Evolutionary conservation across 2,888 invertebrate genomes (phyloP).

Genomic region (Apotomis turbidana): DNA sequence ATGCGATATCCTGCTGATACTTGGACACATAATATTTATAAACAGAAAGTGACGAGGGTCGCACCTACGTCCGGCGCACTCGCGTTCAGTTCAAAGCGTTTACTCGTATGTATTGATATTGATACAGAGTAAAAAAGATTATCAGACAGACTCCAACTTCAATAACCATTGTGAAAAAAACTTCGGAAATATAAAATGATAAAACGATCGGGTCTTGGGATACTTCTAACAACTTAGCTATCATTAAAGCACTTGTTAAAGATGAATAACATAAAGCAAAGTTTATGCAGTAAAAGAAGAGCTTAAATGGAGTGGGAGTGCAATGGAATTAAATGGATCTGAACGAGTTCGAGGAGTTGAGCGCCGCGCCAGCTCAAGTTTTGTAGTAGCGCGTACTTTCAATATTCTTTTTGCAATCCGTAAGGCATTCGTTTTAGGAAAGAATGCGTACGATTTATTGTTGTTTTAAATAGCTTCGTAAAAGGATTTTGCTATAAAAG

Average conservation of each 20-base stretch:
- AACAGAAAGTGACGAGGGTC: slow-evolving; percentile 71
- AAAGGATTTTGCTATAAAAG: background rate
- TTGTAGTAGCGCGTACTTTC: slow-evolving; percentile 34
- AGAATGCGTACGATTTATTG: slow-evolving; percentile 22
- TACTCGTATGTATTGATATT: slow-evolving; percentile 43
- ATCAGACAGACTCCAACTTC: slow-evolving; percentile 3
- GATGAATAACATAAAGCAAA: slow-evolving; percentile 36
- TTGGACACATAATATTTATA: slow-evolving; percentile 54
- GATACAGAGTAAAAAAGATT: slow-evolving; percentile 21
- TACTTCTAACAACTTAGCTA: slow-evolving; percentile 22
- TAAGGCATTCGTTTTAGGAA: slow-evolving; percentile 13
- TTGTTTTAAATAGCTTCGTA: slow-evolving; percentile 2
- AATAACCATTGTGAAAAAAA: background rate
- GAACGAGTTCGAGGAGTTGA: slow-evolving; percentile 40
- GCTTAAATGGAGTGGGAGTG: slow-evolving; percentile 38
- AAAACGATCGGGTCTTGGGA: slow-evolving; percentile 5
- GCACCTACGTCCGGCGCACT: slow-evolving; percentile 62
- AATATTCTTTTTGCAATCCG: slow-evolving; percentile 23
- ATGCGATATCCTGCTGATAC: slow-evolving; percentile 39
- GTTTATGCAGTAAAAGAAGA: slow-evolving; percentile 38
- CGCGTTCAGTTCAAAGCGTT: slow-evolving; percentile 53
- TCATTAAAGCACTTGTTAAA: slow-evolving; percentile 36
- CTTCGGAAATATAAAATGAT: slow-evolving; percentile 6
- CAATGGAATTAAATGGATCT: slow-evolving; percentile 41
- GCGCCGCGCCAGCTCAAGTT: slow-evolving; percentile 31